Percentiles rank a stretch among this genome's conserved stretches.
phyloP scores from a whole-genome alignment of 2,888 invertebrate species.

The Brachypalpus laphriformis region DNA sequence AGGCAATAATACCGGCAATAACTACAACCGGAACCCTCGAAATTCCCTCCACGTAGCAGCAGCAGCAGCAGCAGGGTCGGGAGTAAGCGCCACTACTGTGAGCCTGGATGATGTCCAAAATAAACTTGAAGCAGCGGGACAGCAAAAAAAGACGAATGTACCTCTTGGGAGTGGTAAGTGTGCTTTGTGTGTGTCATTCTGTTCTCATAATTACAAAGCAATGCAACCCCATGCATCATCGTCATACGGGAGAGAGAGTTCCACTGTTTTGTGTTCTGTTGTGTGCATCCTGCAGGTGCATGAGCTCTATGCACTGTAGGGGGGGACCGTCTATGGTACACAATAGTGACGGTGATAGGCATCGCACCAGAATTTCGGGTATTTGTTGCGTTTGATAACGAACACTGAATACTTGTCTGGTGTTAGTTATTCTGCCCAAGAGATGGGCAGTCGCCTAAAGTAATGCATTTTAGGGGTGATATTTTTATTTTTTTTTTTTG shows the following conservation, averaged over 20 bases:
- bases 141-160: conserved; percentile 80
- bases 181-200: conserved; percentile 75
- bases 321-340: conserved; percentile 11
- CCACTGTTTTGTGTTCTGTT: conserved; percentile 36
- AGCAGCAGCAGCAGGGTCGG: conserved; percentile 56
- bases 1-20: conserved; percentile 76
- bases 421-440: conserved; percentile 70
- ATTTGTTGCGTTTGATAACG: conserved; percentile 70
- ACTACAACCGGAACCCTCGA: conserved; percentile 75
- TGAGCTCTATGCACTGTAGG: conserved; percentile 51
- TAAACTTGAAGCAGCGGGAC: conserved; percentile 77
- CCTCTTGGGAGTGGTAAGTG: conserved; percentile 83
- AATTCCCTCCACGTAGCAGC: conserved; percentile 73
- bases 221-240: conserved; percentile 72
- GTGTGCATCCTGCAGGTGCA: conserved; percentile 74
- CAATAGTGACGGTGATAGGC: conserved; percentile 53
- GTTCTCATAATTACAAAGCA: conserved; percentile 74
- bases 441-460: conserved; percentile 60
- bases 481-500: neutral
- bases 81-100: conserved; percentile 66
- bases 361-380: conserved; percentile 28
- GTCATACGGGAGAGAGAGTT: neutral
- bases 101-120: conserved; percentile 79
- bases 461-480: conserved; percentile 29
- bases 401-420: conserved; percentile 64